Evolutionary conservation across 2,888 invertebrate species (phyloP).

Genomic region (Oxytorus armatus): DNA sequence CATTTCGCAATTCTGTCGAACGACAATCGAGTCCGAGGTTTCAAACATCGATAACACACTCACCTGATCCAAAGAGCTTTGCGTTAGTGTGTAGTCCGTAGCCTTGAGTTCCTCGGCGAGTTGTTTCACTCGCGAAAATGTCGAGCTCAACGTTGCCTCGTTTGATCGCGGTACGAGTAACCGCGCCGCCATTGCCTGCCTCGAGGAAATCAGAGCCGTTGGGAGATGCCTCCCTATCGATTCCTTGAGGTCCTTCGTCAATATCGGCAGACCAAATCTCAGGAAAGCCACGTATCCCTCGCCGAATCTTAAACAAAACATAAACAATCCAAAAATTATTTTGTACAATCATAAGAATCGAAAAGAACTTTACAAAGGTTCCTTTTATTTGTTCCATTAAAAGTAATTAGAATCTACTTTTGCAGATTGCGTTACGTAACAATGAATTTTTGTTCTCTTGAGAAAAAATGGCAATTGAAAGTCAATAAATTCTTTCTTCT

Average conservation of each 20-base stretch:
- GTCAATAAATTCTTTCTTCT: too few relatives aligned
- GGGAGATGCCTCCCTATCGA: slow-evolving; percentile 81
- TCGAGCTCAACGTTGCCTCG: slow-evolving; percentile 84
- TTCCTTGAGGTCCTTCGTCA: slow-evolving; percentile 79
- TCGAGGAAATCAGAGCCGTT: slow-evolving; percentile 83
- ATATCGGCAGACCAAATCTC: slow-evolving; percentile 79
- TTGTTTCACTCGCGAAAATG: slow-evolving; percentile 85
- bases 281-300: slow-evolving; percentile 86
- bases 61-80: slow-evolving; percentile 87
- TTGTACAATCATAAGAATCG: neutral
- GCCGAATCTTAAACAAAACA: slow-evolving; percentile 86
- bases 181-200: slow-evolving; percentile 85
- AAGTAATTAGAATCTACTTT: too few relatives aligned
- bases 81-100: slow-evolving; percentile 87
- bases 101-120: slow-evolving; percentile 85
- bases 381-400: too few relatives aligned
- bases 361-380: too few relatives aligned
- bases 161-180: slow-evolving; percentile 85
- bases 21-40: too few relatives aligned
- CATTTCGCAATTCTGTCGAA: neutral
- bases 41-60: slow-evolving; percentile 38
- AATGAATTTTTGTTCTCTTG: too few relatives aligned
- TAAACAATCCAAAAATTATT: too few relatives aligned
- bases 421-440: too few relatives aligned
- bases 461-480: too few relatives aligned